Evolutionary conservation across 2,888 invertebrate species (phyloP).

Genomic region (Lydus trimaculatus): DNA sequence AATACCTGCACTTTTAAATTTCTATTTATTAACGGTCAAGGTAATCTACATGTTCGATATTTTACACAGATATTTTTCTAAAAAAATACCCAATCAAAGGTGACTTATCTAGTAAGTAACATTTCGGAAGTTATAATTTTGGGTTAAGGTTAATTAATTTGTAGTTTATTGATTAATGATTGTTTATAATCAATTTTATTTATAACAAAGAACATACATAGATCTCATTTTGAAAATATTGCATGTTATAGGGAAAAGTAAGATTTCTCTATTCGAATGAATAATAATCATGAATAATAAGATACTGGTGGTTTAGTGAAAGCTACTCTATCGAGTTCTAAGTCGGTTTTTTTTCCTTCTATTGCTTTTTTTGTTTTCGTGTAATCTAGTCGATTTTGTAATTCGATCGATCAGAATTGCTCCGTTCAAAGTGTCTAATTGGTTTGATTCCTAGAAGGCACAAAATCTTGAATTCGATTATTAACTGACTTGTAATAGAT

Average conservation of each 20-base stretch:
- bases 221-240: constrained; percentile 17
- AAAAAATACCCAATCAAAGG: neutral
- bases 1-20: neutral
- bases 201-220: no score
- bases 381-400: neutral
- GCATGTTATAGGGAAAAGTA: neutral
- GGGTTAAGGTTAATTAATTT: no score
- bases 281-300: constrained; percentile 2
- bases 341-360: neutral
- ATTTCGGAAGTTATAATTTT: neutral
- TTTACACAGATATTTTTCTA: neutral
- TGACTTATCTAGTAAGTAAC: neutral
- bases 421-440: neutral
- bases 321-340: neutral
- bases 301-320: constrained; percentile 2
- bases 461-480: no score
- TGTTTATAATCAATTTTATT: no score
- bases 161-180: no score
- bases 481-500: no score
- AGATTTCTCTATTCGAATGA: neutral
- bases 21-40: neutral
- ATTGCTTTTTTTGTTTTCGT: neutral
- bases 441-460: no score
- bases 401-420: neutral
- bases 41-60: neutral